A percentile compares a stretch with the other conserved stretches of the same genome.
phyloP scores from a whole-genome alignment of 1,140 invertebrate genomes.

The Cryptotermes secundus region DNA sequence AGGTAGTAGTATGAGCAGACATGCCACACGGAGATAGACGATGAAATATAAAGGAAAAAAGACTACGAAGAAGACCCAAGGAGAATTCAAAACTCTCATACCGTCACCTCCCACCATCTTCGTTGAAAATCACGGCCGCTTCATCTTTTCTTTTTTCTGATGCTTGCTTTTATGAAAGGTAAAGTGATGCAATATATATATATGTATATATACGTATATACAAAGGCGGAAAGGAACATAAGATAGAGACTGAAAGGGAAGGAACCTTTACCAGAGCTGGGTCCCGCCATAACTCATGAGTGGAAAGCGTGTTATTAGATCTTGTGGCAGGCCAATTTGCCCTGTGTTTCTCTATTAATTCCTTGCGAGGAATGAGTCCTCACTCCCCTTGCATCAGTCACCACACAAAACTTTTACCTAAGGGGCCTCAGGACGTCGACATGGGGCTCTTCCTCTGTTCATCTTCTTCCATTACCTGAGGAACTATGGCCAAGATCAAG shows the following conservation, averaged over 20 bases:
- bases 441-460: background rate
- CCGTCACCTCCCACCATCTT: slow-evolving; percentile 12
- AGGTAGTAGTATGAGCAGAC: background rate
- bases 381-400: background rate
- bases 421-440: background rate
- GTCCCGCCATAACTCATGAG: background rate
- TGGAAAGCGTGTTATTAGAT: slow-evolving; percentile 3
- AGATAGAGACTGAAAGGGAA: background rate
- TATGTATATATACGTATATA: background rate
- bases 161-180: background rate
- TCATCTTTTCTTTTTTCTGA: background rate
- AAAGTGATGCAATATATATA: background rate
- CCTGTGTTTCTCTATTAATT: slow-evolving; percentile 15
- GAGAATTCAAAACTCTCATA: background rate
- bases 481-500: background rate
- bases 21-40: background rate
- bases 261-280: background rate
- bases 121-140: background rate
- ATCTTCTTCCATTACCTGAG: background rate
- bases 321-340: slow-evolving; percentile 1
- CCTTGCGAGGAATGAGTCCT: background rate
- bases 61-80: background rate
- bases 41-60: background rate
- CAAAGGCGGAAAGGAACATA: slow-evolving; percentile 8
- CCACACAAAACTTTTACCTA: background rate